Conservation (phyloP, 2,113 vertebrate genomes). For the Callorhinus ursinus region DNA sequence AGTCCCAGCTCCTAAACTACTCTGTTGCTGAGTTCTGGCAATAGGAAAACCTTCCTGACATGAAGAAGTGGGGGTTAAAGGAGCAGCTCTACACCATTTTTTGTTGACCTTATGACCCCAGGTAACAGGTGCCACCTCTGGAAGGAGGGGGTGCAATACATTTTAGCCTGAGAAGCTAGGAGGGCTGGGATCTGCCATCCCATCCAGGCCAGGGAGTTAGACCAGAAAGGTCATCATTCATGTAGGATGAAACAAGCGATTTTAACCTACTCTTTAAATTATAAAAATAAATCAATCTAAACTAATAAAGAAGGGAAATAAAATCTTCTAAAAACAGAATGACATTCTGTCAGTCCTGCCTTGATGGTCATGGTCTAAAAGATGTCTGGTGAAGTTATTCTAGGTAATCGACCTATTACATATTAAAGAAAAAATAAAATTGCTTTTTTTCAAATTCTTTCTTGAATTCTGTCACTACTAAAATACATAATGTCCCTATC, state of each 20-base stretch:
- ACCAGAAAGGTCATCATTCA: not conserved
- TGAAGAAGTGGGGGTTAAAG: not conserved
- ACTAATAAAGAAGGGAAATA: not conserved
- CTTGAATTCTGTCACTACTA: not conserved
- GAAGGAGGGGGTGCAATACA: accelerated
- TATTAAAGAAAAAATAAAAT: not conserved
- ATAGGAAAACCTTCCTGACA: not conserved
- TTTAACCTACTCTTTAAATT: not conserved
- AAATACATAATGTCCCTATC: not conserved
- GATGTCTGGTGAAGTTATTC: not conserved
- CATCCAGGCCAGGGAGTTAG: not conserved
- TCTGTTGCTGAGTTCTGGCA: not conserved
- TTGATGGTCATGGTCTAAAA: not conserved
- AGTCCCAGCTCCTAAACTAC: not conserved
- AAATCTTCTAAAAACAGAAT: not conserved
- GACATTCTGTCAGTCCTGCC: not conserved
- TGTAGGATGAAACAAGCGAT: not conserved
- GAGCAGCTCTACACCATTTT: not conserved
- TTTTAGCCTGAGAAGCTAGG: not conserved
- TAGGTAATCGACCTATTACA: not conserved
- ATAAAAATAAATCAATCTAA: not conserved
- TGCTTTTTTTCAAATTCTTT: not conserved
- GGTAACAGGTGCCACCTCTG: not conserved
- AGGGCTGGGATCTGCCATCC: not conserved
- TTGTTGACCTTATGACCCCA: not conserved